Base-by-base conservation (phyloP, 2,888 invertebrate species). In the Hypsopygia costalis region DNA sequence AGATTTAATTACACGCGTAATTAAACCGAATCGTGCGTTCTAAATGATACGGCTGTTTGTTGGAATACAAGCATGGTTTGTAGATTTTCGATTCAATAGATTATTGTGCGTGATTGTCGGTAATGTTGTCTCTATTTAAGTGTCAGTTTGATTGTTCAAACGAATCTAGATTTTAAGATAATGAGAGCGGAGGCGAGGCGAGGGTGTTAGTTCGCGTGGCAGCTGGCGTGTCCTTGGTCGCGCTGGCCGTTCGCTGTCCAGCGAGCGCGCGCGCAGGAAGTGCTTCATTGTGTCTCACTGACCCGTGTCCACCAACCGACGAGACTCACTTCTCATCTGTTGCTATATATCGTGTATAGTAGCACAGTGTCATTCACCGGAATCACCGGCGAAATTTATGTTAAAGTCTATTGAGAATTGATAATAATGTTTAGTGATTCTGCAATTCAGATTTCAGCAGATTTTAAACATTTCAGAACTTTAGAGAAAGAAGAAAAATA, bases 251-350 rank as follows among this genome's bases (percentile, higher is more conserved):
- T 51, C 59, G 63, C 57, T 59, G 61, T 51, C 60, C 64, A 69
- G 60, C 27, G 9, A 32, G 12, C 16, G 16, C 16, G 4, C n/a
- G 55, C 73, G 67, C 86, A 83, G 86, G 86, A 86, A 82, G 70
- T 78, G 49, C 64, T 77, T 85, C 72, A 73, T 87, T 86, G 80
- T 75, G 70, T 64, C 65, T 68, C 75, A 61, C 69, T 80, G 81
- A 81, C 81, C 81, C 72, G 78, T 75, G 78, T 60, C 69, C 73
- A 63, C 49, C 47, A 58, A 49, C 51, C 58, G 55, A 46, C 43
- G 44, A 46, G 41, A 44, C 46, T 32, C 27, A 37, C 33, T 30
- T 16, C 39, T 36, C 30, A 31, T 34, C 40, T 38, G 34, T 21
- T 28, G 27, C 31, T 22, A 22, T 8, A 22, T 30, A 32, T 30